A percentile compares a stretch with the other conserved stretches of the same genome.
Conservation (phyloP, 2,113 vertebrate species). For the Phalacrocorax pelagicus region DNA sequence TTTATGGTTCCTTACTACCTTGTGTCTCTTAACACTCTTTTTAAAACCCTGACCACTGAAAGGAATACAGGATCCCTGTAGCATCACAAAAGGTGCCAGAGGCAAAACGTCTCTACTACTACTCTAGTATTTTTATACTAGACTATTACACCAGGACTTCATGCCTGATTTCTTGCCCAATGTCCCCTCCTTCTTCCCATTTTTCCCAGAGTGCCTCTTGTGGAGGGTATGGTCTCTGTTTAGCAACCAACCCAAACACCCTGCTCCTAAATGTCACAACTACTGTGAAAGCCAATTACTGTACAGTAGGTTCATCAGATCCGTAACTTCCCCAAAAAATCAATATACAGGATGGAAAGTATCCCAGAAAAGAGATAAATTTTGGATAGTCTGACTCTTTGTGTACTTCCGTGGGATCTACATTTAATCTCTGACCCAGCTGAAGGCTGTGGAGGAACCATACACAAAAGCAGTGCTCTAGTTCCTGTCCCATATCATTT, state of each 20-base stretch:
- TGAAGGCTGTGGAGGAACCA: not conserved
- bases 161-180: not conserved
- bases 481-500: not conserved
- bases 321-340: not conserved
- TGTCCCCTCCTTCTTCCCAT: not conserved
- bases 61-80: not conserved
- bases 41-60: not conserved
- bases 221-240: not conserved
- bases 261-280: not conserved
- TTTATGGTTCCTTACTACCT: not conserved
- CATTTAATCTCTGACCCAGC: not conserved
- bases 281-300: not conserved
- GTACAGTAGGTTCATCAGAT: not conserved
- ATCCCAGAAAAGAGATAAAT: not conserved
- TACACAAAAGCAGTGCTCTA: not conserved
- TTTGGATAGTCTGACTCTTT: not conserved
- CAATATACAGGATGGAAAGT: not conserved
- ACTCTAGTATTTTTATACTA: not conserved
- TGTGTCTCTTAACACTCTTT: not conserved
- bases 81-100: not conserved
- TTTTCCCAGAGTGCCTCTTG: not conserved
- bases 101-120: not conserved
- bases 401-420: not conserved
- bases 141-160: not conserved
- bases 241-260: not conserved